Percentiles rank a stretch among this genome's conserved stretches.
Evolutionary conservation across 2,888 invertebrate species (phyloP).

Genomic region (Plusia festucae): DNA sequence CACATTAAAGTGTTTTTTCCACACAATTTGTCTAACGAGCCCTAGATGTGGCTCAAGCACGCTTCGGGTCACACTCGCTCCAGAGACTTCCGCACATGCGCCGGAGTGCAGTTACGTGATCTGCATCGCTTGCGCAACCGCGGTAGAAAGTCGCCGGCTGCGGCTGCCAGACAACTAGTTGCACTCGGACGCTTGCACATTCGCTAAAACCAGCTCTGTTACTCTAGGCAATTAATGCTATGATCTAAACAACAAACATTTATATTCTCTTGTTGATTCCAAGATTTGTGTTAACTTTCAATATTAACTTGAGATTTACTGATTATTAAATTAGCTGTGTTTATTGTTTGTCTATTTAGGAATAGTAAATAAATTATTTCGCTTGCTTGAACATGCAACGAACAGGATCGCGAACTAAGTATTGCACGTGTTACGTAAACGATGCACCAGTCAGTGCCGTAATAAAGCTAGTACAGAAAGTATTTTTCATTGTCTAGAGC

Average conservation of each 20-base stretch:
- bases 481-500: slow-evolving; percentile 87
- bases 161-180: slow-evolving; percentile 73
- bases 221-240: slow-evolving; percentile 76
- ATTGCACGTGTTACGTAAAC: slow-evolving; percentile 73
- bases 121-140: slow-evolving; percentile 86
- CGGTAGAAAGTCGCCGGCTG: slow-evolving; percentile 84
- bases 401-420: slow-evolving; percentile 42
- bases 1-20: slow-evolving; percentile 46
- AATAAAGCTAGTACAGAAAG: slow-evolving; percentile 75
- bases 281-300: slow-evolving; percentile 34
- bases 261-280: slow-evolving; percentile 64
- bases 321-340: slow-evolving; percentile 11
- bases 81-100: slow-evolving; percentile 86
- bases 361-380: slow-evolving; percentile 9
- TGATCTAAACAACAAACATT: slow-evolving; percentile 60
- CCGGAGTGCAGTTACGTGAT: slow-evolving; percentile 87
- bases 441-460: slow-evolving; percentile 54
- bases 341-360: slow-evolving; percentile 17
- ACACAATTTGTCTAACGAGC: slow-evolving; percentile 59
- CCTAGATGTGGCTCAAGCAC: slow-evolving; percentile 69
- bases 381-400: slow-evolving; percentile 32
- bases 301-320: slow-evolving; percentile 11
- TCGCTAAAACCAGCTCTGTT: slow-evolving; percentile 78
- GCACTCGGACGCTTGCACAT: slow-evolving; percentile 81
- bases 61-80: slow-evolving; percentile 81